Evolutionary conservation across 2,797 vertebrate genomes (phyloP), one percentile per base, ranked within the genome.

Genomic region (Acipenser ruthenus): DNA sequence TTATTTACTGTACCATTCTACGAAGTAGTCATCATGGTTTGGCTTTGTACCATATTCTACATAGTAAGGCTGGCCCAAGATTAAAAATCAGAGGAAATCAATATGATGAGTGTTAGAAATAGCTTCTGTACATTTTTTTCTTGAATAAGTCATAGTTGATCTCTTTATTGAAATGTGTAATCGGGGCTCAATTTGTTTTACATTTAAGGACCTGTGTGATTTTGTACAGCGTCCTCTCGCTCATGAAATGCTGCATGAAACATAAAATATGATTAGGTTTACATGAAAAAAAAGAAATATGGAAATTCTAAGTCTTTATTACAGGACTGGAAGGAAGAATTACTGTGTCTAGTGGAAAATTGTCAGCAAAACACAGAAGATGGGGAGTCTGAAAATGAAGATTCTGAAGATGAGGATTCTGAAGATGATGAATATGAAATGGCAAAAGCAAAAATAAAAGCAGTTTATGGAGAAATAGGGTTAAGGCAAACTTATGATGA

Each of bases 251-350:
- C 0, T 7, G 15, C 49, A 51, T 10, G n/a, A 66, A 51, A 13
- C 53, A 8, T 48, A 59, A 11, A 59, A 58, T 59, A 12, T 66
- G 6, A n/a, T n/a, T 47, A 49, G n/a, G 47, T 48, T 23, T 15
- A 10, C 13, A 49, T 53, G 7, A 1, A 1, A n/a, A 18, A 59
- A 66, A 4, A 49, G 18, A 48, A 6, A 4, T 48, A 9, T 48
- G 59, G 8, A 49, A 2, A 56, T 18, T 6, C 15, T 18, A 18
- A 18, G 10, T n/a, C 11, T 60, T 67, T 51, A 1, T 4, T 7
- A 67, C 13, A 82, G 80, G 79, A 78, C 0, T 80, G 74, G 78
- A 51, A 55, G 15, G 52, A 76, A 3, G 78, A 79, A 15, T 10
- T 82, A 15, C 68, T 62, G 68, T 68, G 6, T 8, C 50, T 67